phyloP scores from a whole-genome alignment of 2,888 invertebrate species.

The Melipona bicolor region DNA sequence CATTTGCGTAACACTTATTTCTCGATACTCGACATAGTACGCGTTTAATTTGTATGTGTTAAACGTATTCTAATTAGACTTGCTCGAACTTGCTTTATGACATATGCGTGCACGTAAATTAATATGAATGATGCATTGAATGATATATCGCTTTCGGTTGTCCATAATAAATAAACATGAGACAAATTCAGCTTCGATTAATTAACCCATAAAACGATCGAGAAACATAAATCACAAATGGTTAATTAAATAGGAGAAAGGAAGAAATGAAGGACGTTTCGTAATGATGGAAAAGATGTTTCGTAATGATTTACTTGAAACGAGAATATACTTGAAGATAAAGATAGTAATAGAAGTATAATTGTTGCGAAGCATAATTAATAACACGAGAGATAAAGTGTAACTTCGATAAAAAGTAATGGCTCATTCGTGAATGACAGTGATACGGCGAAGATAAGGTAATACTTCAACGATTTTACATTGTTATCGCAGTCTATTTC shows the following conservation, averaged over 20 bases:
- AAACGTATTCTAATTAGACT: conserved; percentile 2
- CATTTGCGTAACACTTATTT: background rate
- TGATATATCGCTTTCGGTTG: background rate
- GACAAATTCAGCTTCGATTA: background rate
- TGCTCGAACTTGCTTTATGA: background rate
- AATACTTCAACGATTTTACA: conserved; percentile 58
- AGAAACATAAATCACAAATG: background rate
- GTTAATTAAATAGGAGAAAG: too few species aligned
- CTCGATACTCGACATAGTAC: background rate
- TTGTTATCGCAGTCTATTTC: conserved; percentile 44
- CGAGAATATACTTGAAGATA: background rate
- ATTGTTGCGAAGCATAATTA: conserved; percentile 52
- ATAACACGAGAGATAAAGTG: conserved; percentile 47
- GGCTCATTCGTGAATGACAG: conserved; percentile 14
- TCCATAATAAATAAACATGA: background rate
- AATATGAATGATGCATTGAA: background rate
- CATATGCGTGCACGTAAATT: background rate
- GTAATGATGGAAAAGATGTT: background rate
- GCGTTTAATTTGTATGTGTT: too few species aligned
- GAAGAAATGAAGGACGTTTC: background rate
- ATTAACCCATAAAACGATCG: background rate
- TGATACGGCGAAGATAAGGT: conserved; percentile 45
- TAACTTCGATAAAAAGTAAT: conserved; percentile 35
- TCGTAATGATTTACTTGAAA: background rate
- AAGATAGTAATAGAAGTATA: conserved; percentile 1